phyloP scores from a whole-genome alignment of 1,140 invertebrate species.

The Tribolium castaneum region DNA sequence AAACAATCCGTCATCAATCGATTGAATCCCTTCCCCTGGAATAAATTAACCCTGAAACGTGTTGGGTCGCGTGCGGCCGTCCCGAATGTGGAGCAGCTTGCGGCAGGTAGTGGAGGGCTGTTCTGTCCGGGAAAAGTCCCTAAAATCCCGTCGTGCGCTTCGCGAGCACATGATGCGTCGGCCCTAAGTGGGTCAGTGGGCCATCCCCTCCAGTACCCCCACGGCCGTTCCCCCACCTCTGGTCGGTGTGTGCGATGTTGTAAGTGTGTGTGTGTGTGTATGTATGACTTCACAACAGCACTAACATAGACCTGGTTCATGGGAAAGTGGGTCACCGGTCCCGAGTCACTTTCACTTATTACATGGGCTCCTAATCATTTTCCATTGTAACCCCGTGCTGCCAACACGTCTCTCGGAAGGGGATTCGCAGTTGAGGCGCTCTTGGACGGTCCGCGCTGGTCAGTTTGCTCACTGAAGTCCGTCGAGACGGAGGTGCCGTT shows the following conservation, averaged over 20 bases:
- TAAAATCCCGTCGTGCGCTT: slow-evolving; percentile 42
- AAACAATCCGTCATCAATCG: slow-evolving; percentile 1
- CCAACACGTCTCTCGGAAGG: slow-evolving; percentile 65
- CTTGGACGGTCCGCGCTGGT: slow-evolving; percentile 37
- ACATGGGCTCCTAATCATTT: slow-evolving; percentile 74
- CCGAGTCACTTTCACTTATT: slow-evolving; percentile 76
- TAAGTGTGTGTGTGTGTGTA: slow-evolving; percentile 53
- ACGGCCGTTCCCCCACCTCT: slow-evolving; percentile 62
- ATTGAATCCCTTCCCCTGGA: slow-evolving; percentile 36
- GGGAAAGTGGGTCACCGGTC: slow-evolving; percentile 73
- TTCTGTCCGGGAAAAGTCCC: not conserved
- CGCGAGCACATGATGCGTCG: slow-evolving; percentile 59
- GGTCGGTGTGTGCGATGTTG: slow-evolving; percentile 62
- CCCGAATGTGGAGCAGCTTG: slow-evolving; percentile 48
- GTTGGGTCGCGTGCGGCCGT: slow-evolving; percentile 16
- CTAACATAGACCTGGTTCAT: slow-evolving; percentile 76
- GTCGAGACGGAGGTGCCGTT: slow-evolving; percentile 43
- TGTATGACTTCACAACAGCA: slow-evolving; percentile 64
- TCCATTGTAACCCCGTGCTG: slow-evolving; percentile 70
- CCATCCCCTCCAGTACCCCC: slow-evolving; percentile 67
- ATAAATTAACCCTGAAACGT: slow-evolving; percentile 34
- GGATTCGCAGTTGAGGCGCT: slow-evolving; percentile 47
- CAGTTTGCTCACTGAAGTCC: slow-evolving; percentile 39
- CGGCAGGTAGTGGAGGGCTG: slow-evolving; percentile 57
- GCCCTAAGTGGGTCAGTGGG: slow-evolving; percentile 76